These are phyloP conservation scores for Drosophila atripex DNA, from an alignment of 2,888 invertebrate species.

Conservation along the genomic window DNA sequence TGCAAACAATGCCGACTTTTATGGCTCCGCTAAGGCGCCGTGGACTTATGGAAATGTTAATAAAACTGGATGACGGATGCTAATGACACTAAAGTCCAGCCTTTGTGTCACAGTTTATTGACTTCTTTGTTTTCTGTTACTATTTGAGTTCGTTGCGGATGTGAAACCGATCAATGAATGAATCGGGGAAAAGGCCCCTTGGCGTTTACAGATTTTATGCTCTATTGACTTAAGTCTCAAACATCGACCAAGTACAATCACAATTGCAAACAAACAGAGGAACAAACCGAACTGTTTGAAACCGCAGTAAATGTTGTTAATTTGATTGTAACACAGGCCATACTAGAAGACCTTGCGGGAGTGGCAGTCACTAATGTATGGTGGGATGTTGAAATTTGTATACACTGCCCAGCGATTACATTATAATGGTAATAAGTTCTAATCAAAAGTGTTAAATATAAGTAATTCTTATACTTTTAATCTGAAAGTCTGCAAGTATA, in stretches of 20 bases:
- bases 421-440: neutral
- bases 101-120: constrained; percentile 48
- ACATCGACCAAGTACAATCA: constrained; percentile 14
- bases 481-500: neutral
- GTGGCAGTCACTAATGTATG: constrained; percentile 17
- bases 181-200: constrained; percentile 6
- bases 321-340: constrained; percentile 44
- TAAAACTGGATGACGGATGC: constrained; percentile 34
- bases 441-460: neutral
- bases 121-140: constrained; percentile 8
- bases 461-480: neutral
- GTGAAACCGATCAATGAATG: constrained; percentile 56
- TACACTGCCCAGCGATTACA: neutral
- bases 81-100: constrained; percentile 21
- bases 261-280: constrained; percentile 27
- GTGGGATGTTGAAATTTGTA: neutral
- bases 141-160: constrained; percentile 51
- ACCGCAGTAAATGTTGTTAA: constrained; percentile 52
- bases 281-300: constrained; percentile 29
- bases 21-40: constrained; percentile 37
- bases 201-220: constrained; percentile 45
- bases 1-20: constrained; percentile 41
- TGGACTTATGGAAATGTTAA: constrained; percentile 35
- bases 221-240: constrained; percentile 36
- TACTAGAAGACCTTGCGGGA: constrained; percentile 25